These are phyloP conservation scores for Anoplolepis gracilipes DNA, from an alignment of 1,140 invertebrate species.

Conservation along the genomic window DNA sequence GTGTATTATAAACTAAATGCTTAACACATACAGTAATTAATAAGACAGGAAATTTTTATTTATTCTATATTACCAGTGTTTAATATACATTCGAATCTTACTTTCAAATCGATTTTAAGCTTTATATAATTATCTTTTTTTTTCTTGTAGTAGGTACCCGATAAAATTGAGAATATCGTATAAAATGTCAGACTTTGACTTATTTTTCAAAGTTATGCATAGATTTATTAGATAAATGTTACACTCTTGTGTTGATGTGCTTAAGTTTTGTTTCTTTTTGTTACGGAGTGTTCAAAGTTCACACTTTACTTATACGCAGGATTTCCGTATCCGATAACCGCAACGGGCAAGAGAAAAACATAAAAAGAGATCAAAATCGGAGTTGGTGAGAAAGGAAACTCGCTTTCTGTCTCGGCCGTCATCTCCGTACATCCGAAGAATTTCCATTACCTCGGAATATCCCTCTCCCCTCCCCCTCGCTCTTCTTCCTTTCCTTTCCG, in stretches of 20 bases:
- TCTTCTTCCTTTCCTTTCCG: background rate
- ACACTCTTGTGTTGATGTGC: background rate
- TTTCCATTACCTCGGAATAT: constrained; percentile 56
- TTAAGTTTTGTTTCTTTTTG: background rate
- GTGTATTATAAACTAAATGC: constrained; percentile 4
- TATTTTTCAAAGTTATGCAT: background rate
- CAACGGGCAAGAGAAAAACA: background rate
- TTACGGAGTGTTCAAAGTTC: background rate
- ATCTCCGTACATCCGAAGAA: constrained; percentile 53
- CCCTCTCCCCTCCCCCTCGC: too few species aligned
- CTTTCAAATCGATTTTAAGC: background rate
- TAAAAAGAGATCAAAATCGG: constrained; percentile 15
- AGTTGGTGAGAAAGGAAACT: constrained; percentile 22
- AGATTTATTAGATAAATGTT: background rate
- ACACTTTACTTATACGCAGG: background rate
- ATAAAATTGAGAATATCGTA: background rate
- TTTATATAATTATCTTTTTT: background rate
- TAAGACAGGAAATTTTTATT: background rate
- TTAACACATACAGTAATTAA: background rate
- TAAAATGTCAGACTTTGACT: background rate
- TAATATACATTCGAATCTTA: background rate
- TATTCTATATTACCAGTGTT: background rate
- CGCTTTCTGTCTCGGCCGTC: background rate
- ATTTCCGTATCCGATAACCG: constrained; percentile 15
- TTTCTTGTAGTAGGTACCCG: background rate